Evolutionary conservation across 2,888 invertebrate genomes (phyloP).

Genomic region (Cephus runcator): DNA sequence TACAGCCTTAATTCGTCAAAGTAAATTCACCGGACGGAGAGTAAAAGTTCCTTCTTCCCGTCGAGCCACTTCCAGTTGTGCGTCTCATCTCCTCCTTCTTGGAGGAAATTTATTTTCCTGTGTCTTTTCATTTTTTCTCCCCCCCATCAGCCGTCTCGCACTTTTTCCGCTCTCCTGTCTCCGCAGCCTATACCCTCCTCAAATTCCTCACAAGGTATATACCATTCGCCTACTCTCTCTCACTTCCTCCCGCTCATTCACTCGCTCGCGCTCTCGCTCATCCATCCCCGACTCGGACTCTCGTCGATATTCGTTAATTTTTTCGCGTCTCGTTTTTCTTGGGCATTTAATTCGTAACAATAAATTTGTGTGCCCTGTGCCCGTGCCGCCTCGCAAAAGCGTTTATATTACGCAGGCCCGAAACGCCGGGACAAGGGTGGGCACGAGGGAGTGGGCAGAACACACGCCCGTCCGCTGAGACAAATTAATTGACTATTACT

Average conservation of each 20-base stretch:
- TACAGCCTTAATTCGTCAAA: conserved; percentile 51
- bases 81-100: conserved; percentile 23
- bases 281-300: conserved; percentile 4
- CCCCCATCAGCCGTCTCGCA: background rate
- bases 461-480: conserved; percentile 24
- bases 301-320: conserved; percentile 13
- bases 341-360: background rate
- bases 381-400: conserved; percentile 20
- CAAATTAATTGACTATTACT: conserved; percentile 31
- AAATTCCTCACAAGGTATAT: conserved; percentile 6
- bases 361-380: conserved; percentile 10
- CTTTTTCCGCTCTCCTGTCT: background rate
- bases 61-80: conserved; percentile 14
- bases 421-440: conserved; percentile 18
- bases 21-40: conserved; percentile 37
- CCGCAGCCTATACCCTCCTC: conserved; percentile 2
- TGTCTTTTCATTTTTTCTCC: conserved; percentile 4
- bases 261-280: background rate
- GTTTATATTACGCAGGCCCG: conserved; percentile 19
- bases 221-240: background rate
- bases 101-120: conserved; percentile 1
- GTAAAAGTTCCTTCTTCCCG: conserved; percentile 11
- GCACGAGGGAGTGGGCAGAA: conserved; percentile 15
- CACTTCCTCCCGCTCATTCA: background rate
- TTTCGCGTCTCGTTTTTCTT: conserved; percentile 16